Base-by-base conservation (phyloP, 2,113 vertebrate genomes). In the Corynorhinus townsendii region DNA sequence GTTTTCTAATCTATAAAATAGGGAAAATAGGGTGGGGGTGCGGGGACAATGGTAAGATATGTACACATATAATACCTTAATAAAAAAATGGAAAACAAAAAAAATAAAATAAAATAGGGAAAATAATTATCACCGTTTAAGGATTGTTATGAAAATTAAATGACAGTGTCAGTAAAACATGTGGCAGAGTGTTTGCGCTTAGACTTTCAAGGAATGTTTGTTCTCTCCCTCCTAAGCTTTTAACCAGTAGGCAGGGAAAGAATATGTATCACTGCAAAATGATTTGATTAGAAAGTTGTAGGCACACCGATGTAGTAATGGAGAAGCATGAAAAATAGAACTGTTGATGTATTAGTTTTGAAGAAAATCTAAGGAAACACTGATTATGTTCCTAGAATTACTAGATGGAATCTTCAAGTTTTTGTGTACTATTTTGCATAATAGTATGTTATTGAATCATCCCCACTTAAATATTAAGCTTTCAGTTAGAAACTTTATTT, bases 1-100 rank as follows among this genome's bases (percentile, higher is more conserved):
- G 19, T 90, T 91, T 86, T 83, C 71, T 80, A 45, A 62, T 88
- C 54, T 75, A n/a, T 88, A 82, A 94, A 96, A 77, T 89, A 5
- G 30, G 26, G 28, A 35, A 88, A n/a, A 59, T 86, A 94, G n/a
- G n/a, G n/a, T n/a, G n/a, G n/a, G n/a, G n/a, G n/a, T n/a, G n/a
- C n/a, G n/a, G n/a, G n/a, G n/a, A n/a, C n/a, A n/a, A n/a, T n/a
- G n/a, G n/a, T n/a, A n/a, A n/a, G n/a, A n/a, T n/a, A n/a, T n/a
- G n/a, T n/a, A n/a, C n/a, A n/a, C n/a, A n/a, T n/a, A n/a, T n/a
- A n/a, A n/a, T n/a, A n/a, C n/a, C n/a, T n/a, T n/a, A n/a, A n/a
- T n/a, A n/a, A n/a, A n/a, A n/a, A n/a, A n/a, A n/a, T n/a, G n/a
- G n/a, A n/a, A n/a, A n/a, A n/a, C n/a, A n/a, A n/a, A n/a, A n/a